Conservation (phyloP, 2,113 vertebrate genomes). For the Cercopithecus mona region DNA sequence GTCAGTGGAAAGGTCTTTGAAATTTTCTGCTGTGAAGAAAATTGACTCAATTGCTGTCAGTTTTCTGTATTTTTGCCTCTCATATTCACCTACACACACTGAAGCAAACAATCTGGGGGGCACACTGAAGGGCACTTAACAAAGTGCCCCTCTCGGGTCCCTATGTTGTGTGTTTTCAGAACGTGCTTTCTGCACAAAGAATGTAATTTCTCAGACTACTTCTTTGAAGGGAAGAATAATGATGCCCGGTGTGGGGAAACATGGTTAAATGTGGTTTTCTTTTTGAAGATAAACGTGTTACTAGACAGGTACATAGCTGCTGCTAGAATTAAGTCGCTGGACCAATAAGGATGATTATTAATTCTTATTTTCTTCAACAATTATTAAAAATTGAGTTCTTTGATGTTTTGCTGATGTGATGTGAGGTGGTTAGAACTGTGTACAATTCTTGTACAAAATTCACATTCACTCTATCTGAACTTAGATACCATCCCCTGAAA, state of each 20-base stretch:
- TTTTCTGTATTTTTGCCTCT: conserved; percentile 22
- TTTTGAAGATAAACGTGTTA: background rate
- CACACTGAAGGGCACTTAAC: background rate
- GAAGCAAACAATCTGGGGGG: background rate
- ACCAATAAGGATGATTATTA: background rate
- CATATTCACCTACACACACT: background rate
- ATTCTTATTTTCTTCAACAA: background rate
- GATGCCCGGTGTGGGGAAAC: background rate
- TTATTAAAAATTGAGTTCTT: background rate
- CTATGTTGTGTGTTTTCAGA: conserved; percentile 14
- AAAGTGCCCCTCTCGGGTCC: background rate
- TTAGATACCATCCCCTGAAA: background rate
- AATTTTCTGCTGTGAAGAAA: conserved; percentile 52
- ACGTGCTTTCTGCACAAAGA: background rate
- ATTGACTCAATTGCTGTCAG: conserved; percentile 41
- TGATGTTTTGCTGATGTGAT: background rate
- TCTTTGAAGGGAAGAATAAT: background rate
- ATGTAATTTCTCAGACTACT: background rate
- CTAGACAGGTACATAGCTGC: background rate
- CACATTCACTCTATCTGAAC: background rate
- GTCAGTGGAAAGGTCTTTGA: conserved; percentile 44
- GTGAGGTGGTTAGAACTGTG: background rate
- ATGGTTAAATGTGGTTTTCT: background rate
- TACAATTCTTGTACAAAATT: background rate
- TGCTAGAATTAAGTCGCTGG: background rate